Evolutionary conservation across 1,140 invertebrate genomes (phyloP).

Genomic region (Drosophila virilis): DNA sequence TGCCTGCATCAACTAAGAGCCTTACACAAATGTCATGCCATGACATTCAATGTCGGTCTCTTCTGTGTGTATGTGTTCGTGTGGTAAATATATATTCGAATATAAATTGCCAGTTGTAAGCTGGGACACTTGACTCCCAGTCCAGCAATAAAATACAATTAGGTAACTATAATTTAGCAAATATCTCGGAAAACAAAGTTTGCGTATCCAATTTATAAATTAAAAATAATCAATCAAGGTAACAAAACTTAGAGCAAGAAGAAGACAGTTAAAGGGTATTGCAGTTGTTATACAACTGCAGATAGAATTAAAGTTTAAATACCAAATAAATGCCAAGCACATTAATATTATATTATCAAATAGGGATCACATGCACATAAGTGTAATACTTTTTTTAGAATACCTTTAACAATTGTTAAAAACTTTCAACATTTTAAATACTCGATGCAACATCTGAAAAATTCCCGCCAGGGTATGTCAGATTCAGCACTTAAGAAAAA

Average conservation of each 20-base stretch:
- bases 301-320: no score
- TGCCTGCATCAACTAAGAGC: conserved; percentile 35
- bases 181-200: conserved; percentile 16
- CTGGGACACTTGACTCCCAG: background rate
- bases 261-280: background rate
- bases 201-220: conserved; percentile 31
- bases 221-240: conserved; percentile 30
- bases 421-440: no score
- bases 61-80: background rate
- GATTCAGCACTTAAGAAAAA: background rate
- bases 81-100: conserved; percentile 23
- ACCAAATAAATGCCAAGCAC: no score
- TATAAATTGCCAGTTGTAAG: conserved; percentile 40
- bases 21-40: conserved; percentile 44
- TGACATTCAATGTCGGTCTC: conserved; percentile 27
- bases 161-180: conserved; percentile 13
- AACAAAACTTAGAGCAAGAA: background rate
- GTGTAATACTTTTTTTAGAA: no score
- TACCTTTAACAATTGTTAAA: no score
- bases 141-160: conserved; percentile 35
- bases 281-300: background rate
- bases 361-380: no score
- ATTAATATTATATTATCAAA: no score
- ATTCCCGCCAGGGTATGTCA: no score
- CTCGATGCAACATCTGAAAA: no score